Evolutionary conservation across 2,888 invertebrate genomes (phyloP).

Genomic region (Xestia sexstrigata): DNA sequence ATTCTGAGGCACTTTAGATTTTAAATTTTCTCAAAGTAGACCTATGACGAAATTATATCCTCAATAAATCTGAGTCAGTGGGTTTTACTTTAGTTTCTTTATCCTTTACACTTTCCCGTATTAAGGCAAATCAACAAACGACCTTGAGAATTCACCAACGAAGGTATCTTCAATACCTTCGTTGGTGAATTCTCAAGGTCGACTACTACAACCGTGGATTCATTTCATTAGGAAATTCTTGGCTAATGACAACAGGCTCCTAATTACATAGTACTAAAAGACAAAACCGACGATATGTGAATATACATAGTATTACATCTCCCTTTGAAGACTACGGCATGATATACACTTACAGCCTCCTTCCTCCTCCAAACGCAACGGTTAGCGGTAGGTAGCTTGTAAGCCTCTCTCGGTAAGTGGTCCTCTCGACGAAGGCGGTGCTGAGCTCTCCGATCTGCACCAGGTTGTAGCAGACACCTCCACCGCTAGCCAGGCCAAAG

Average conservation of each 20-base stretch:
- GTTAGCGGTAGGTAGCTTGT: conserved; percentile 82
- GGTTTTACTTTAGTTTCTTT: conserved; percentile 1
- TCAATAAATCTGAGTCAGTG: conserved; percentile 26
- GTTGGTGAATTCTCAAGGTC: neutral
- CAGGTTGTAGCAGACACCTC: conserved; percentile 89
- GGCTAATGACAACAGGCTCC: neutral
- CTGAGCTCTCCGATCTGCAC: conserved; percentile 92
- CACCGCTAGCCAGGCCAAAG: conserved; percentile 82
- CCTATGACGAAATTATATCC: neutral
- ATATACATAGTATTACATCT: neutral
- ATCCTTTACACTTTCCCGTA: neutral
- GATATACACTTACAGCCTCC: conserved; percentile 77
- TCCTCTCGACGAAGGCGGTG: conserved; percentile 90
- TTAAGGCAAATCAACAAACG: neutral
- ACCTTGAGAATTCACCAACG: no score
- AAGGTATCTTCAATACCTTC: no score
- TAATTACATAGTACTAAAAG: neutral
- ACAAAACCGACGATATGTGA: neutral
- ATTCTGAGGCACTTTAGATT: neutral
- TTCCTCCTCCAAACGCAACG: conserved; percentile 81
- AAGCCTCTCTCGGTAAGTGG: conserved; percentile 75
- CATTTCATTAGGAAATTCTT: neutral
- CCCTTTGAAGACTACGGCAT: neutral
- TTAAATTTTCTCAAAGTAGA: neutral
- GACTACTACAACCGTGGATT: neutral